A percentile compares a stretch with the other conserved stretches of the same genome.
phyloP scores from a whole-genome alignment of 2,113 vertebrate genomes.

The Limanda limanda region DNA sequence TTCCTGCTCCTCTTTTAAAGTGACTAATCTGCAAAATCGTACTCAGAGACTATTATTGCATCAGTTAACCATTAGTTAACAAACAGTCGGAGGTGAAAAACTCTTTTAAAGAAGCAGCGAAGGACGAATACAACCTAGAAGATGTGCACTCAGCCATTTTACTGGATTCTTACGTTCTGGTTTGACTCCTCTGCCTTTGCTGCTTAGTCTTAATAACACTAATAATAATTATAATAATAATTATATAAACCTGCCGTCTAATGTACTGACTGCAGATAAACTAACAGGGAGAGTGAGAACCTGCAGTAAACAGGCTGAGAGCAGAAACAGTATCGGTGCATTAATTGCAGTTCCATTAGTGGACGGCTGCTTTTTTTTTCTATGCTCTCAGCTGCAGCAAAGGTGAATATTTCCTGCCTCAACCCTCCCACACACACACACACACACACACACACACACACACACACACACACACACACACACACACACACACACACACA shows the following conservation, averaged over 20 bases:
- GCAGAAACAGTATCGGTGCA: conserved; percentile 7
- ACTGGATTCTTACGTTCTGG: no score
- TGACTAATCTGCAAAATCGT: neutral
- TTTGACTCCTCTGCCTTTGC: conserved; percentile 5
- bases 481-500: conserved; percentile 1
- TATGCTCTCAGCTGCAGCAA: conserved; percentile 21
- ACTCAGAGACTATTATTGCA: conserved; percentile 2
- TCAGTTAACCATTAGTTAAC: conserved; percentile 2
- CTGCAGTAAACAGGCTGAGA: no score
- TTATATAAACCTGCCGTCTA: neutral
- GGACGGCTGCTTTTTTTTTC: neutral
- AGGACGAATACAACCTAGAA: neutral
- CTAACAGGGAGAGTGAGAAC: no score
- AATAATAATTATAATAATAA: conserved; percentile 30
- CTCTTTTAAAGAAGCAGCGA: neutral
- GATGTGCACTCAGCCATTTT: no score
- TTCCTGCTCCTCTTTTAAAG: conserved; percentile 5
- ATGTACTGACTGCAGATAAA: no score
- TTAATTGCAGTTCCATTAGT: conserved; percentile 59
- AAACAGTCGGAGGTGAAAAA: neutral
- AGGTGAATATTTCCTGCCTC: conserved; percentile 18
- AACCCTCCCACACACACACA: conserved; percentile 19
- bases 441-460: neutral
- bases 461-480: neutral
- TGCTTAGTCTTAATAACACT: neutral